Evolutionary conservation across 2,888 invertebrate species (phyloP).

Genomic region (Chloroclysta siterata): DNA sequence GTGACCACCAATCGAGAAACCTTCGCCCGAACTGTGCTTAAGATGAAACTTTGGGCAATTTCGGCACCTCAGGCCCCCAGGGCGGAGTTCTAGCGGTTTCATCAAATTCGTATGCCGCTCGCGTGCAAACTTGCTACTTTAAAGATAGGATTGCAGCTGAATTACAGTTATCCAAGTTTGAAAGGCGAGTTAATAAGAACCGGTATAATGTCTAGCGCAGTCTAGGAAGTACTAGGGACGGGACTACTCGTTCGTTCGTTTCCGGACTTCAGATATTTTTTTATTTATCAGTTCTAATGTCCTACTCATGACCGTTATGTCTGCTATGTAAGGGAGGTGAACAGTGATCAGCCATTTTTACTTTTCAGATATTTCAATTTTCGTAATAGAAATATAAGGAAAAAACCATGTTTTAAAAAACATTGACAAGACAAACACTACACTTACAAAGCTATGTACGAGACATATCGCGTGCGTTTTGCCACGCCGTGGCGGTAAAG

Average conservation of each 20-base stretch:
- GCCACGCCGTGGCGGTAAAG: too few species aligned
- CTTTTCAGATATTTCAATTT: too few species aligned
- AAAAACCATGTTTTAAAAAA: too few species aligned
- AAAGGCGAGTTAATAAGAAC: conserved; percentile 38
- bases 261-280: not conserved
- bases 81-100: conserved; percentile 17
- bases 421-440: too few species aligned
- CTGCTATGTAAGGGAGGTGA: too few species aligned
- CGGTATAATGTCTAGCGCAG: conserved; percentile 24
- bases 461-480: too few species aligned
- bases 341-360: too few species aligned
- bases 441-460: too few species aligned
- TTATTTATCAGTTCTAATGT: not conserved
- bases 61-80: conserved; percentile 13
- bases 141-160: conserved; percentile 40
- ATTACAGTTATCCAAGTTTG: conserved; percentile 39
- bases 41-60: conserved; percentile 26
- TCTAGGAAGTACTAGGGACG: conserved; percentile 13
- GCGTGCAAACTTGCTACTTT: conserved; percentile 24
- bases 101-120: conserved; percentile 33
- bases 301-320: too few species aligned
- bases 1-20: conserved; percentile 24
- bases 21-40: conserved; percentile 20
- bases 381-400: too few species aligned
- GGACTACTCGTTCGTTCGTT: not conserved